Conservation (phyloP, 53 echinoderm and acorn worm genomes). For the Crossaster papposus region DNA sequence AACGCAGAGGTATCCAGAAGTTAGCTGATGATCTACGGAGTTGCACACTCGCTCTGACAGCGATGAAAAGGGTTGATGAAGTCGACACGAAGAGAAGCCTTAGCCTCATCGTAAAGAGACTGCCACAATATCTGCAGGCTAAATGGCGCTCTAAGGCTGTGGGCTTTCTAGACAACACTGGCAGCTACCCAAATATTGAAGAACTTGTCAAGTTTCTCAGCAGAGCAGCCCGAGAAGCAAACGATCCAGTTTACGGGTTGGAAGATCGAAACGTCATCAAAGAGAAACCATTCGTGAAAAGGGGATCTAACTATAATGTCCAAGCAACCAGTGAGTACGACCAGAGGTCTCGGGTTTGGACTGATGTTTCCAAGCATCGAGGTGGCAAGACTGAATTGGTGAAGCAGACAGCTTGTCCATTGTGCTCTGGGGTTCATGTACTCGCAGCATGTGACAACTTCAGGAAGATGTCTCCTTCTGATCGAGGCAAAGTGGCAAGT, state of each 20-base stretch:
- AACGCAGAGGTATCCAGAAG: conserved; percentile 41
- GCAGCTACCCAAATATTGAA: conserved; percentile 28
- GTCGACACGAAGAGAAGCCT: conserved; percentile 49
- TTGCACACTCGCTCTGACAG: conserved; percentile 36
- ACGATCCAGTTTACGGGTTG: conserved; percentile 55
- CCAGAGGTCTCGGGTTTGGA: neutral
- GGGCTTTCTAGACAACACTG: no score
- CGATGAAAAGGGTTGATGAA: conserved; percentile 44
- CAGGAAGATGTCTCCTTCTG: neutral
- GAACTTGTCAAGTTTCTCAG: conserved; percentile 49
- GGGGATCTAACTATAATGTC: neutral
- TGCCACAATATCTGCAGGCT: conserved; percentile 38
- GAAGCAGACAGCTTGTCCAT: neutral
- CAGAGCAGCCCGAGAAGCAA: conserved; percentile 42
- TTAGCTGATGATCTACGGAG: conserved; percentile 55
- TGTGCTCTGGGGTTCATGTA: neutral
- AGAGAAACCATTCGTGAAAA: neutral
- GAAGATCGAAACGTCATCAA: conserved; percentile 5
- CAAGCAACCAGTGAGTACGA: neutral
- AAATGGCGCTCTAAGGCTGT: conserved; percentile 60
- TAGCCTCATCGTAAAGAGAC: conserved; percentile 34
- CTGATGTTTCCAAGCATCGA: neutral
- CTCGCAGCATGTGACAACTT: neutral
- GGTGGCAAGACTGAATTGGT: neutral
- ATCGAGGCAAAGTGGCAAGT: neutral